Base-by-base conservation (phyloP, 2,113 vertebrate genomes). In the Anser brachyrhynchus region DNA sequence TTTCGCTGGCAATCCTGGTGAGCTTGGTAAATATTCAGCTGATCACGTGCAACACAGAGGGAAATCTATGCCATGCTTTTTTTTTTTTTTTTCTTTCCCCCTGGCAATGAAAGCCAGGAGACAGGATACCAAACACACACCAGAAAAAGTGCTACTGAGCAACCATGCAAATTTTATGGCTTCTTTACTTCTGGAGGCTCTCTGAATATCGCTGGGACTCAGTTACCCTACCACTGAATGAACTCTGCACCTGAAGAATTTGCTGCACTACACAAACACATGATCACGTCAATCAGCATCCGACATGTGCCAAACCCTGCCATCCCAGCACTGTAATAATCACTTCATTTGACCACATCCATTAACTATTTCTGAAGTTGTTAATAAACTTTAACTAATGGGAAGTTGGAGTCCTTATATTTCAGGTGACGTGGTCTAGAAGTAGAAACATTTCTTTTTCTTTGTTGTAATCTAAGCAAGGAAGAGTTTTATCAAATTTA, bases 381-480 rank as follows among this genome's bases (percentile, higher is more conserved):
- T 86, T 97, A 92, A 97, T 96, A 96, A 93, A 89, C 51, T 76
- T 88, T 74, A 97, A 94, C 92, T 80, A 95, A 87, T 31, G 95
- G 88, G 84, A 91, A 66, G n/a, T 26, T 76, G 41, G 83, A 96
- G 58, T 95, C 51, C 41, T 78, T 51, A 76, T 91, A 44, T 96
- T 91, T 93, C 84, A 75, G 39, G 66, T 29, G 18, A 91, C 54
- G 61, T 23, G 11, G n/a, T 75, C 67, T 90, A 95, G 92, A 92
- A 89, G 25, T 33, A 77, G 18, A 89, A 87, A 94, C 20, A 46
- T 59, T 91, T 86, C 31, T 29, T 75, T 64, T 86, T 84, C 71
- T 89, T 77, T 52, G 55, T 82, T 91, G 58, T 91, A 91, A 73
- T 57, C 12, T 51, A 82, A 89, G 67, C 66, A 89, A 91, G 44